These are phyloP conservation scores for Leuciscus waleckii DNA, from an alignment of 2,797 vertebrate genomes.

Conservation along the genomic window DNA sequence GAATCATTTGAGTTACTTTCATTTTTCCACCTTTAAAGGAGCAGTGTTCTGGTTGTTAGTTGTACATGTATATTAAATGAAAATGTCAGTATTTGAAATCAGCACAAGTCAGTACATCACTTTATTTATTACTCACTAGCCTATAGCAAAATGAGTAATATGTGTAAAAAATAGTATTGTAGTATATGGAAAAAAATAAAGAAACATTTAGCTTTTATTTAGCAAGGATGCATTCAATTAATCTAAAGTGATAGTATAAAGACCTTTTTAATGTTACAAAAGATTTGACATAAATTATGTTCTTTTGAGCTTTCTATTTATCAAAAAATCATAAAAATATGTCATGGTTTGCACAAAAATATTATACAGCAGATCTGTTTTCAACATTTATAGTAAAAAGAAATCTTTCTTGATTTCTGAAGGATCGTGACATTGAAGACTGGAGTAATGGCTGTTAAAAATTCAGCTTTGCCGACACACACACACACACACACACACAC, in stretches of 20 bases:
- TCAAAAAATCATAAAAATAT: background rate
- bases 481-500: no score
- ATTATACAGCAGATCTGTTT: background rate
- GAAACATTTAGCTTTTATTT: no score
- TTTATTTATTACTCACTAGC: background rate
- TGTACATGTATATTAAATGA: background rate
- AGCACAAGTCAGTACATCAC: background rate
- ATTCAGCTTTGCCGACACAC: background rate
- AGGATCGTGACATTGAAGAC: background rate
- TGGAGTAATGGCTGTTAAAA: background rate
- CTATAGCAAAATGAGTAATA: background rate
- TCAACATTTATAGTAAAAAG: background rate
- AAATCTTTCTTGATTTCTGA: background rate
- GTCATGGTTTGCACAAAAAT: no score
- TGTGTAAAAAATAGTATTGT: background rate
- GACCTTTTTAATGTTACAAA: no score
- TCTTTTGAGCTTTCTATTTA: background rate
- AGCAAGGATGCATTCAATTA: no score
- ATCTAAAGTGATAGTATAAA: no score
- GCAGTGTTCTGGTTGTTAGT: background rate
- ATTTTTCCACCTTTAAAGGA: background rate
- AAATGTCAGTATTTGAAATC: background rate
- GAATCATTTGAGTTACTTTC: background rate
- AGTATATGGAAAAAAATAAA: background rate
- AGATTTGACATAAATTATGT: background rate